These are phyloP conservation scores for Mustela nigripes DNA, from an alignment of 2,113 vertebrate species.

Conservation along the genomic window DNA sequence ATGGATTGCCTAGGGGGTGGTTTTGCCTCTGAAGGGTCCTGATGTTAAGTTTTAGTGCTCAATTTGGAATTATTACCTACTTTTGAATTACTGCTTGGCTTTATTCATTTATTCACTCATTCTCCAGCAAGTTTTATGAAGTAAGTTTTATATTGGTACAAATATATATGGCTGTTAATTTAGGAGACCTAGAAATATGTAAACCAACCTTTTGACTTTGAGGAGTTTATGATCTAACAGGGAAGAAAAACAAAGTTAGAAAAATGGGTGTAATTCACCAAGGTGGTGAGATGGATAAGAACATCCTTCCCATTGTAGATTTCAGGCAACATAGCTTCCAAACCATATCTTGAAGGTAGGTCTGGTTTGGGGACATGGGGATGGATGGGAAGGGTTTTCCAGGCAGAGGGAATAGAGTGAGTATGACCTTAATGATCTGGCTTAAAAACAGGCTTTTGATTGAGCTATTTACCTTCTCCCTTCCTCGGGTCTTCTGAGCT, in stretches of 20 bases:
- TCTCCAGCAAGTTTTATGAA: not conserved
- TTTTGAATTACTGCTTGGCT: not conserved
- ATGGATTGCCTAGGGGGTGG: accelerated
- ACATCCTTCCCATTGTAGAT: accelerated
- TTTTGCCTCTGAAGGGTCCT: not conserved
- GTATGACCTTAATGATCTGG: not conserved
- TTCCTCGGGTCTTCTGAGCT: not conserved
- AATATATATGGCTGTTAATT: not conserved
- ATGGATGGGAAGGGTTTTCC: not conserved
- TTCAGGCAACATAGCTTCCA: not conserved
- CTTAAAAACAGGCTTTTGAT: not conserved
- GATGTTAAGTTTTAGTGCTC: not conserved
- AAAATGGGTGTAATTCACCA: not conserved
- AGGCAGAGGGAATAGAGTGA: not conserved
- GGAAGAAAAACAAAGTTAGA: not conserved
- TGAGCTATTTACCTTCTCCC: not conserved
- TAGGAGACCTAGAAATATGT: not conserved
- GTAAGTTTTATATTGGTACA: not conserved
- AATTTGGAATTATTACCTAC: not conserved
- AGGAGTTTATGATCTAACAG: not conserved
- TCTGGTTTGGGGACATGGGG: not conserved
- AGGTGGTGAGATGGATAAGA: accelerated
- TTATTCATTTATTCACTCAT: not conserved
- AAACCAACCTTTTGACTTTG: not conserved
- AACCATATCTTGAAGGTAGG: accelerated